Conservation (phyloP, 1,140 invertebrate species). For the Listronotus oregonensis region DNA sequence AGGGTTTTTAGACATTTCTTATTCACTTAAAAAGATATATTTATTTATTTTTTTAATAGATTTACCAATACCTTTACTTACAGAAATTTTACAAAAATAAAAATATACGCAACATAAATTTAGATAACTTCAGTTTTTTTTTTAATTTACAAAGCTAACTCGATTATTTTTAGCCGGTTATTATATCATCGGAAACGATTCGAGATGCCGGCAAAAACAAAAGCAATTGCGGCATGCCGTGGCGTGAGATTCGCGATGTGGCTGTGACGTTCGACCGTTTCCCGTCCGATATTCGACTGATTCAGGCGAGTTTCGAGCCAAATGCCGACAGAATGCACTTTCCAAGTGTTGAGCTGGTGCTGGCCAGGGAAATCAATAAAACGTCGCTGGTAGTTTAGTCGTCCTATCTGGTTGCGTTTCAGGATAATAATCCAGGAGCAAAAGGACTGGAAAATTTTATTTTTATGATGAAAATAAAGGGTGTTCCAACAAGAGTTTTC, state of each 20-base stretch:
- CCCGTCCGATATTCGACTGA: slow-evolving; percentile 20
- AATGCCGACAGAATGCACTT: slow-evolving; percentile 25
- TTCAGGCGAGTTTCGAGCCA: slow-evolving; percentile 4
- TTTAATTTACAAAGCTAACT: neutral
- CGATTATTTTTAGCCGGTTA: slow-evolving; percentile 1
- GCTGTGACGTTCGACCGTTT: slow-evolving; percentile 15
- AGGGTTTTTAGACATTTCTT: too few relatives aligned
- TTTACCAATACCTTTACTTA: too few relatives aligned
- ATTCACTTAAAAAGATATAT: too few relatives aligned
- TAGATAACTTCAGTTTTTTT: too few relatives aligned
- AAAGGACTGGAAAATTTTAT: neutral
- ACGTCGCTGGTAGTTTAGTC: slow-evolving; percentile 22
- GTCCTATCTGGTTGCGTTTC: slow-evolving; percentile 7
- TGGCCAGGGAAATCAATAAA: slow-evolving; percentile 27
- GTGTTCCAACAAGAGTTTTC: too few relatives aligned
- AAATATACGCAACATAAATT: too few relatives aligned
- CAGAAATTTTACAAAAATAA: too few relatives aligned
- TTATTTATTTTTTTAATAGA: too few relatives aligned
- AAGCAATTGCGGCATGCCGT: slow-evolving; percentile 16
- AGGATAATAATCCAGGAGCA: slow-evolving; percentile 8
- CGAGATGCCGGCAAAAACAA: slow-evolving; percentile 3
- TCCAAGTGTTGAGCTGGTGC: slow-evolving; percentile 21
- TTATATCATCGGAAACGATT: too few relatives aligned
- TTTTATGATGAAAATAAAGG: too few relatives aligned
- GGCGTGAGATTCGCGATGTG: slow-evolving; percentile 15